Base-by-base conservation (phyloP, 2,888 invertebrate species). In the Caenorhabditis uteleia region DNA sequence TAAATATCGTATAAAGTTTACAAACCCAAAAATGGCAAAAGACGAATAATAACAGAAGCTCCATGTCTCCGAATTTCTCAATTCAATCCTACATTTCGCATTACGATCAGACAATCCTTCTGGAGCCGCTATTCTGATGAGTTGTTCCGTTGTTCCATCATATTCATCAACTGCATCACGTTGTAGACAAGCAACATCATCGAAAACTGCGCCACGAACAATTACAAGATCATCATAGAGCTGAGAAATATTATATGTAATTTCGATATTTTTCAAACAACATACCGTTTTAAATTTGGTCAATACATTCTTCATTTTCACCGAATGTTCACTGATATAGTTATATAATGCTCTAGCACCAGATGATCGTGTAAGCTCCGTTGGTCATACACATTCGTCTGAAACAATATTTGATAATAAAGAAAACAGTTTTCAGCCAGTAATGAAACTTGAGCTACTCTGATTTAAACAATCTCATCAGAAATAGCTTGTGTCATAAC, bases 41-140 rank as follows among this genome's bases (percentile, higher is more conserved):
- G 77, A 8, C 75, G 64, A 27, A 66, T 44, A 48, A 81, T 67
- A 2, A 65, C 60, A 14, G 57, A 90, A 87, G 93, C 93, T 27
- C 97, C 97, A 85, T 97, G 95, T 51, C 91, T 86, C 83, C 94
- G 91, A 2, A 97, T 90, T 89, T 56, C 95, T 87, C 95, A 98
- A 95, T 84, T 91, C 90, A 25, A 89, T 90, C 51, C 93, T 88
- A 29, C 86, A 85, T 34, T 87, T 87, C 73, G 89, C 89, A 83
- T 90, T 88, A 21, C 94, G 87, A 87, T 98, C 98, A 1, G 90
- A 90, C 39, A 98, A 87, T 0, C 91, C 92, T 50, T 89, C 89
- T 5, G 90, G 89, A 36, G 97, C 93, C 3, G 65, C 42, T 0
- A 47, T 29, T 3, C 65, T 95, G 23, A 91, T 90, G n/a, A n/a